Conservation (phyloP, 2,888 invertebrate genomes). For the Cybosia mesomella region DNA sequence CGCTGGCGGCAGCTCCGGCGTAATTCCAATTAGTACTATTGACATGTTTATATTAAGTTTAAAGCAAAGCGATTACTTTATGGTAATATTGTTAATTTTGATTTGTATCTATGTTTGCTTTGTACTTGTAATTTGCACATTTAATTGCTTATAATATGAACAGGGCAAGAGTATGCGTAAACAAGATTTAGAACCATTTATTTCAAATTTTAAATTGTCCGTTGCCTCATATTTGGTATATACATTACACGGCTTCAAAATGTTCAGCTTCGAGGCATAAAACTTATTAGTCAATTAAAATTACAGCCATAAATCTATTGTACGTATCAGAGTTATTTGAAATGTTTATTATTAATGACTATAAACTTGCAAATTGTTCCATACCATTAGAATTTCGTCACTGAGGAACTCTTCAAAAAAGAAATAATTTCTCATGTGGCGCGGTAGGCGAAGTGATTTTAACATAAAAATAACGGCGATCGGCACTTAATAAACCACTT, state of each 20-base stretch:
- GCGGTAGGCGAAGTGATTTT: conserved; percentile 67
- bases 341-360: conserved; percentile 38
- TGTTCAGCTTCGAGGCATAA: conserved; percentile 34
- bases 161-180: conserved; percentile 31
- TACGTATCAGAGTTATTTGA: conserved; percentile 34
- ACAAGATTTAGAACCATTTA: conserved; percentile 34
- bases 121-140: conserved; percentile 26
- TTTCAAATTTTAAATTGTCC: conserved; percentile 38
- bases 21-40: conserved; percentile 62
- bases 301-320: conserved; percentile 37
- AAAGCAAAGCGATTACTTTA: conserved; percentile 43
- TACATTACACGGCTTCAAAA: conserved; percentile 19
- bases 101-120: conserved; percentile 47
- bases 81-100: conserved; percentile 55
- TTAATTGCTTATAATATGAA: conserved; percentile 39
- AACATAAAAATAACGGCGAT: conserved; percentile 83
- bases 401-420: conserved; percentile 44
- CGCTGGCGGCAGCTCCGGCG: conserved; percentile 33
- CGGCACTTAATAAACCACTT: conserved; percentile 85
- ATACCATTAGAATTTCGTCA: conserved; percentile 52
- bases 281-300: conserved; percentile 49
- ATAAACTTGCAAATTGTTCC: conserved; percentile 51
- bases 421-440: conserved; percentile 64
- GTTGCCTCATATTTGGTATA: conserved; percentile 28
- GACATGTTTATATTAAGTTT: conserved; percentile 59